Percentiles rank a stretch among this genome's conserved stretches.
These are phyloP conservation scores for Herpetotheres cachinnans DNA, from an alignment of 2,113 vertebrate species.

Conservation along the genomic window DNA sequence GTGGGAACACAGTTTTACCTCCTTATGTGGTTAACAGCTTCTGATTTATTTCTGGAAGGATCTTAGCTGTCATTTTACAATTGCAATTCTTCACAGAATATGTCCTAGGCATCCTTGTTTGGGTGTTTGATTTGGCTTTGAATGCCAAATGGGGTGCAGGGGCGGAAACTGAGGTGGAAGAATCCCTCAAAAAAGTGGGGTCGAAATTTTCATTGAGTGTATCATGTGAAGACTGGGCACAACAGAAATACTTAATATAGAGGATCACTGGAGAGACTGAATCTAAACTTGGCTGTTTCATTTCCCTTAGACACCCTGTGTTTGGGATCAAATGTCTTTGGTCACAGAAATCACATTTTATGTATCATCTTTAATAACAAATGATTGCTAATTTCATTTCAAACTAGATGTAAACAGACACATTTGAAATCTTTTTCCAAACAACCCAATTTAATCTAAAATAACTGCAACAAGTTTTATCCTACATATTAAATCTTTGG, in stretches of 20 bases:
- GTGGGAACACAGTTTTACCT: not conserved
- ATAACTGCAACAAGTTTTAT: not conserved
- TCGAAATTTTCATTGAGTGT: not conserved
- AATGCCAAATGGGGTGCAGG: not conserved
- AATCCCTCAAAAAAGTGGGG: not conserved
- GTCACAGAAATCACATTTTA: not conserved
- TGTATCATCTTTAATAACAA: not conserved
- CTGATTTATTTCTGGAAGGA: not conserved
- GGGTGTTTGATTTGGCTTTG: not conserved
- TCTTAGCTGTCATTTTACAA: not conserved
- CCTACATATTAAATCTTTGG: not conserved
- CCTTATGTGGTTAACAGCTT: not conserved
- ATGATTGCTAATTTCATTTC: not conserved
- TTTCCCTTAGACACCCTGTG: not conserved
- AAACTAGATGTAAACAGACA: not conserved
- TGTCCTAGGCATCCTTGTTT: not conserved
- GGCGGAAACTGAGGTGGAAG: not conserved
- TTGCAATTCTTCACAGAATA: not conserved
- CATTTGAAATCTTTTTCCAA: not conserved
- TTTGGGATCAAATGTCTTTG: not conserved
- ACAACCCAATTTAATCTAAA: not conserved
- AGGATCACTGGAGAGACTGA: not conserved
- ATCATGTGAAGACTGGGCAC: not conserved
- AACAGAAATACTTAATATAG: not conserved
- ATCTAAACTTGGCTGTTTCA: not conserved